Conservation (phyloP, 1,140 invertebrate species). For the Musca vetustissima region DNA sequence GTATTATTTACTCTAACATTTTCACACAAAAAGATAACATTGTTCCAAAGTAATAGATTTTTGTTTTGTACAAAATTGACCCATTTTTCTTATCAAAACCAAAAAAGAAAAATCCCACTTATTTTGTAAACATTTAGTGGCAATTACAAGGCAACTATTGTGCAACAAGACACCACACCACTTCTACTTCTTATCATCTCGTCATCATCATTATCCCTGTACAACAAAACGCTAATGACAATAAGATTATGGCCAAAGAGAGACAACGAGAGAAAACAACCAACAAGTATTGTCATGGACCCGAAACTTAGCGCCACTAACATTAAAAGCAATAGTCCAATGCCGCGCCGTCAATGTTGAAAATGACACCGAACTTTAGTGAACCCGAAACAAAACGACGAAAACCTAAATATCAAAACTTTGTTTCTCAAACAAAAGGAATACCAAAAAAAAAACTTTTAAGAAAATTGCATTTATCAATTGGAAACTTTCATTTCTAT, state of each 20-base stretch:
- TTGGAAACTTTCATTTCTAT: not conserved
- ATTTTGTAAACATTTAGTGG: not conserved
- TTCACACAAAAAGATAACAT: too few relatives aligned
- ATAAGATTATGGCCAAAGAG: conserved; percentile 5
- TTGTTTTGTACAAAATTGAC: too few relatives aligned
- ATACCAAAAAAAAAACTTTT: not conserved
- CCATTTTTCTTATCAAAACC: too few relatives aligned
- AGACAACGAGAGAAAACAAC: too few relatives aligned
- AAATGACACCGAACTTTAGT: not conserved
- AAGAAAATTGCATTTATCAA: conserved; percentile 21
- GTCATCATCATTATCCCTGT: not conserved
- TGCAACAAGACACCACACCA: not conserved
- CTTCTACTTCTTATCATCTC: too few relatives aligned
- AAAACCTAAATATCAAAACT: not conserved
- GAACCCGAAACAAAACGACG: not conserved
- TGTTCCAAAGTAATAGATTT: too few relatives aligned
- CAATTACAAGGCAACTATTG: not conserved
- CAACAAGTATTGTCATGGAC: not conserved
- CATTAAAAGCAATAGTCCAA: too few relatives aligned
- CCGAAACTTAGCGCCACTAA: too few relatives aligned
- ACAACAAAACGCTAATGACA: conserved; percentile 1
- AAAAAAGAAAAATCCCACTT: too few relatives aligned
- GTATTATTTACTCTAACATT: too few relatives aligned
- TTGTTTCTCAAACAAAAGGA: not conserved
- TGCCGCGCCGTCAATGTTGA: too few relatives aligned